Conservation (phyloP, 2,113 vertebrate species). For the Leiothrix lutea region DNA sequence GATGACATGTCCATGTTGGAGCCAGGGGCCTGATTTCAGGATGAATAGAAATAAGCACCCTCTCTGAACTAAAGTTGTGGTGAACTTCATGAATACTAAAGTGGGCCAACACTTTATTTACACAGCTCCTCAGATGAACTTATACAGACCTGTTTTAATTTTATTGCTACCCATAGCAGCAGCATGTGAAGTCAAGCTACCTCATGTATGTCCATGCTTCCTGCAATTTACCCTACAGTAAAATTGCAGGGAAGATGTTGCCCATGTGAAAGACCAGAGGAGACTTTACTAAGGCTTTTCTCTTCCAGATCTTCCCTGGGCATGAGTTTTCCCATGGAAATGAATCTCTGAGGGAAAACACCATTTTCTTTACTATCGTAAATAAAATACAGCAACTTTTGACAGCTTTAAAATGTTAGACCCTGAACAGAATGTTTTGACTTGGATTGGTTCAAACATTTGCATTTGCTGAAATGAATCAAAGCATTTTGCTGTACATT, state of each 20-base stretch:
- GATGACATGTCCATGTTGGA: background rate
- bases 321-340: background rate
- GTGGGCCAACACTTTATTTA: background rate
- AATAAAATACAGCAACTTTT: background rate
- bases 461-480: constrained; percentile 12
- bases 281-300: background rate
- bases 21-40: background rate
- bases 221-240: background rate
- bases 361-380: background rate
- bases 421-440: constrained; percentile 23
- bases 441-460: constrained; percentile 4
- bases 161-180: background rate
- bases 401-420: background rate
- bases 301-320: background rate
- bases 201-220: background rate
- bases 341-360: background rate
- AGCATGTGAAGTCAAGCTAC: background rate
- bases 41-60: background rate
- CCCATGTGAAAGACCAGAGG: background rate
- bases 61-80: background rate
- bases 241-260: background rate
- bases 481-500: background rate
- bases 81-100: background rate
- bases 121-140: background rate
- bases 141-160: background rate